phyloP scores from a whole-genome alignment of 2,797 vertebrate genomes.

The Gymnocypris eckloni region DNA sequence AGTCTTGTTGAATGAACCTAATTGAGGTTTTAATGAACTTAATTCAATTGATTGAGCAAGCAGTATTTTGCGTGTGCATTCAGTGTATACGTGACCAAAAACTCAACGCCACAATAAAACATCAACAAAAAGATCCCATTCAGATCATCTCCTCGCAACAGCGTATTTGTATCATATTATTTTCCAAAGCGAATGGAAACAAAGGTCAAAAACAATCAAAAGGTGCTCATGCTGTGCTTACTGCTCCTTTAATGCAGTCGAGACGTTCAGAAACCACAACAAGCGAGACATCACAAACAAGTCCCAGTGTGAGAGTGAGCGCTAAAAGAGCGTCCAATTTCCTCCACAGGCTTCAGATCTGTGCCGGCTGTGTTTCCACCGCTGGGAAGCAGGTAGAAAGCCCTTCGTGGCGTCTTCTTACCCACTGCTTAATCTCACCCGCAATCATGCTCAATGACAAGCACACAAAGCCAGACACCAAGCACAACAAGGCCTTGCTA shows the following conservation, averaged over 20 bases:
- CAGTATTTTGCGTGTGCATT: neutral
- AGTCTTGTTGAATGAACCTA: neutral
- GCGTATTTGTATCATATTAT: neutral
- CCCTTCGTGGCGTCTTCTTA: conserved; percentile 75
- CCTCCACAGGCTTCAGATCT: conserved; percentile 64
- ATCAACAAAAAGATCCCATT: neutral
- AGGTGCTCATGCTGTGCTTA: conserved; percentile 29
- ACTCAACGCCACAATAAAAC: neutral
- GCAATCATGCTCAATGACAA: conserved; percentile 80
- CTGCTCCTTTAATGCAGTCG: conserved; percentile 10
- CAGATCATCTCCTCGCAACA: neutral
- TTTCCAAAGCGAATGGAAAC: conserved; percentile 19
- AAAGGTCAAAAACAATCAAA: conserved; percentile 29
- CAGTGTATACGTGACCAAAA: neutral
- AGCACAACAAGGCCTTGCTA: conserved; percentile 79
- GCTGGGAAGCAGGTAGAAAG: conserved; percentile 80
- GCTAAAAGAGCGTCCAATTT: conserved; percentile 62
- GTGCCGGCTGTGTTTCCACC: conserved; percentile 68
- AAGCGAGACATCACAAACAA: conserved; percentile 65
- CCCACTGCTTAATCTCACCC: conserved; percentile 80
- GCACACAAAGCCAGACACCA: conserved; percentile 77
- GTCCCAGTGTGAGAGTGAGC: conserved; percentile 59
- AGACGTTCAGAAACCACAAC: conserved; percentile 59
- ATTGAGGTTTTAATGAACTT: neutral
- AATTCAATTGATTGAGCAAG: neutral